These are phyloP conservation scores for Stegophylla sp. DNA, from an alignment of 2,888 invertebrate genomes.

Conservation along the genomic window DNA sequence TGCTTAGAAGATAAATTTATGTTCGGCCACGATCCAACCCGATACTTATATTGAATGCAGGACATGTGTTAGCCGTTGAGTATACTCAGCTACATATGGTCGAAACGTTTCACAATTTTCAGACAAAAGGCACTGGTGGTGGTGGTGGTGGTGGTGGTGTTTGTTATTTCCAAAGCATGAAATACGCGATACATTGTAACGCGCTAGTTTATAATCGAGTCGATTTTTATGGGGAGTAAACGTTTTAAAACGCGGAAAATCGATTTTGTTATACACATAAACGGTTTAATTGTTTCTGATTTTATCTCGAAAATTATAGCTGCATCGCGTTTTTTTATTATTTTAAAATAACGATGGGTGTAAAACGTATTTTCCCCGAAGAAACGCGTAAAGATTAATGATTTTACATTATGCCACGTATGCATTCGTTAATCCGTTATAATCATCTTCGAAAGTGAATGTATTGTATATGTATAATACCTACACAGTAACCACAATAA, in stretches of 20 bases:
- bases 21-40: background rate
- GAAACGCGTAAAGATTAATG: background rate
- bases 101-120: background rate
- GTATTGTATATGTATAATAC: background rate
- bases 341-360: no score
- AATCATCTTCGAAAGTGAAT: background rate
- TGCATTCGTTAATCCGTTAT: constrained; percentile 13
- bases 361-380: background rate
- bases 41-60: background rate
- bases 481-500: background rate
- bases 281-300: background rate
- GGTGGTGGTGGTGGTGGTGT: no score
- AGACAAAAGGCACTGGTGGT: no score
- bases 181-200: no score
- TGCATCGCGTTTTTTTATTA: background rate
- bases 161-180: no score
- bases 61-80: background rate
- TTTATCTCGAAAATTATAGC: background rate
- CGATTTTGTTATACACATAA: background rate
- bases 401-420: background rate
- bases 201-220: background rate
- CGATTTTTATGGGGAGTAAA: background rate
- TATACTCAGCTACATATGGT: background rate
- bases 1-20: background rate
- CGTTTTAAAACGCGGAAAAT: background rate